Percentiles rank a stretch among this genome's conserved stretches.
These are phyloP conservation scores for Uloborus plumipes DNA, from an alignment of 2,888 invertebrate species.

Conservation along the genomic window DNA sequence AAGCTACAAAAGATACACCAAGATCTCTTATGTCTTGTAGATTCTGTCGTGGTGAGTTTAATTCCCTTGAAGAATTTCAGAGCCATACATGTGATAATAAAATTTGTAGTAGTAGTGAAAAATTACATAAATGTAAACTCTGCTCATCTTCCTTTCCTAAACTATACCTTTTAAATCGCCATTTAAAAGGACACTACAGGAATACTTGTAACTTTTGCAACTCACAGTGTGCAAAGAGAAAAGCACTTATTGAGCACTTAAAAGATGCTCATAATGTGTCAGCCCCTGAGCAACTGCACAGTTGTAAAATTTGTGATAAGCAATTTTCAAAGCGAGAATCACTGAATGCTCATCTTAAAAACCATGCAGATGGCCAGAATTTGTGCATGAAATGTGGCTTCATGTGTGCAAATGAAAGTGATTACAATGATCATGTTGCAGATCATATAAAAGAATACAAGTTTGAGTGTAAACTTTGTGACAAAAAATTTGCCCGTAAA, in stretches of 20 bases:
- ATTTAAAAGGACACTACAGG: constrained; percentile 67
- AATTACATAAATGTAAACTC: constrained; percentile 44
- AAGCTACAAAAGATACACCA: neutral
- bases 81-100: constrained; percentile 31
- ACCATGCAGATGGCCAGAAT: constrained; percentile 68
- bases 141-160: constrained; percentile 57
- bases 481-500: constrained; percentile 68
- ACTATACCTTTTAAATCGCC: constrained; percentile 65
- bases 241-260: constrained; percentile 68
- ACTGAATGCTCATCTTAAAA: constrained; percentile 68
- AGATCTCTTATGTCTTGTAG: constrained; percentile 34
- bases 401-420: constrained; percentile 67
- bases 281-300: constrained; percentile 67
- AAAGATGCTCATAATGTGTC: constrained; percentile 67
- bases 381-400: constrained; percentile 69
- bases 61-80: constrained; percentile 1
- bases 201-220: constrained; percentile 68
- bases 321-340: constrained; percentile 68
- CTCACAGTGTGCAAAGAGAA: constrained; percentile 67
- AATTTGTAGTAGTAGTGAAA: neutral
- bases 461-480: constrained; percentile 68
- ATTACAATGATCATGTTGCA: constrained; percentile 67
- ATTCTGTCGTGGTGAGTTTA: constrained; percentile 44
- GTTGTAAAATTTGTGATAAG: constrained; percentile 68
- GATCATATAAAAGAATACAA: constrained; percentile 67